Evolutionary conservation across 2,888 invertebrate species (phyloP), one percentile per base, ranked within the genome.

Genomic region (Noctua pronuba): DNA sequence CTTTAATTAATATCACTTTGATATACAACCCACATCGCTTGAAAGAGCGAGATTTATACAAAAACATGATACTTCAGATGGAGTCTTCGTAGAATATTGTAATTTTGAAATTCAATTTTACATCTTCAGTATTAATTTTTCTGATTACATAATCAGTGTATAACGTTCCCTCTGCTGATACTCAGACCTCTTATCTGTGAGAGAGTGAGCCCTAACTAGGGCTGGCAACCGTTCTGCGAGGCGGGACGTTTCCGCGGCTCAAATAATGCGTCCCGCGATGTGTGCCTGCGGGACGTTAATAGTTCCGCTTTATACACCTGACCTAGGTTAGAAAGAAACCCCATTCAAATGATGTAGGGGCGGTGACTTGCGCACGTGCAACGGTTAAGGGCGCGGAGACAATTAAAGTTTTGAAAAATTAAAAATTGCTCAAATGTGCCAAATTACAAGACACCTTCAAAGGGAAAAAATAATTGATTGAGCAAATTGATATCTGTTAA

Each of bases 1-100:
- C 52, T 75, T 84, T 84, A 86, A 84, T 86, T 84, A 82, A 84
- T 80, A 88, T 82, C 72, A 77, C 79, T 86, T 87, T 83, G 79
- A 78, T 81, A 78, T 79, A 82, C 72, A 85, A 79, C 77, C 77
- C 55, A 75, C 69, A 77, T 77, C 62, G 75, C 76, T 85, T 73
- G 41, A 76, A 84, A 67, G 60, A 66, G 65, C 66, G 6, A 44
- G 38, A 72, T 74, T 75, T 81, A 70, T 52, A 58, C 13, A 52
- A 72, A 84, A 77, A 67, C 28, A 18, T 66, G 24, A 65, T 49
- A 55, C 28, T 58, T 66, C 31, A 18, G 58, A 41, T 21, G 49
- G 31, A 67, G 24, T 65, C 46, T 62, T 68, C 52, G 31, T 70
- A 66, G 41, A 18, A 64, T 21, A 79, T 28, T 38, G 46, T 41